phyloP scores from a whole-genome alignment of 2,797 vertebrate species.

The Prunella strophiata region DNA sequence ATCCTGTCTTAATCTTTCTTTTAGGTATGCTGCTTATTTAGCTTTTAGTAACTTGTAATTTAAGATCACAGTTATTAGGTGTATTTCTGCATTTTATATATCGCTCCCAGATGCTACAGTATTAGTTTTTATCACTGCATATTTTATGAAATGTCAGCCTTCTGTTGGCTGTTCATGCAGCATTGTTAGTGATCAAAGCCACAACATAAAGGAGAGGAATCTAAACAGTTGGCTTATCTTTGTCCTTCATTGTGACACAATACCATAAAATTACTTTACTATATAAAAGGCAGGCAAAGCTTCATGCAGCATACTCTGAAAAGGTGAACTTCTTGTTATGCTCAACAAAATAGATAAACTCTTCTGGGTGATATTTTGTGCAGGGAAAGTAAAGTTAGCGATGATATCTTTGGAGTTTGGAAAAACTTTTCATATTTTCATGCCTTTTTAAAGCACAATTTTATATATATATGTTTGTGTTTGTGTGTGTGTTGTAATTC shows the following conservation, averaged over 20 bases:
- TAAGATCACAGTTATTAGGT: conserved; percentile 87
- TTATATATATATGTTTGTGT: not conserved
- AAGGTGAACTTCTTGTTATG: conserved; percentile 58
- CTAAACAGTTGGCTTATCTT: conserved; percentile 85
- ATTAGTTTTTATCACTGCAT: conserved; percentile 89
- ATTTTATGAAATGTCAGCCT: conserved; percentile 90
- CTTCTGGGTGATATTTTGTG: conserved; percentile 7
- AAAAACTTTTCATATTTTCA: not conserved
- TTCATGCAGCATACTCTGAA: conserved; percentile 28
- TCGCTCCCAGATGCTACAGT: conserved; percentile 86
- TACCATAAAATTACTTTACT: conserved; percentile 76
- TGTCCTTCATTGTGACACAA: conserved; percentile 82
- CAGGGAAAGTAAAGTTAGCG: conserved; percentile 9
- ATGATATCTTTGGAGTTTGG: not conserved
- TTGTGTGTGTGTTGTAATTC: not conserved
- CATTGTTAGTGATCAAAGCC: conserved; percentile 88
- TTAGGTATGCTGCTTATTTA: conserved; percentile 78
- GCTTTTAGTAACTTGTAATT: conserved; percentile 84
- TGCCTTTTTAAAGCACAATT: not conserved
- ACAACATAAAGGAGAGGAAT: conserved; percentile 83
- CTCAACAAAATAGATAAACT: conserved; percentile 44
- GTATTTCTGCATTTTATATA: conserved; percentile 87
- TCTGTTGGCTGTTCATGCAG: conserved; percentile 85
- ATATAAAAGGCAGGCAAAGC: conserved; percentile 65
- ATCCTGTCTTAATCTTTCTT: conserved; percentile 59